Evolutionary conservation across 2,888 invertebrate genomes (phyloP), one percentile per base, ranked within the genome.

Genomic region (Drosophila algonquin): DNA sequence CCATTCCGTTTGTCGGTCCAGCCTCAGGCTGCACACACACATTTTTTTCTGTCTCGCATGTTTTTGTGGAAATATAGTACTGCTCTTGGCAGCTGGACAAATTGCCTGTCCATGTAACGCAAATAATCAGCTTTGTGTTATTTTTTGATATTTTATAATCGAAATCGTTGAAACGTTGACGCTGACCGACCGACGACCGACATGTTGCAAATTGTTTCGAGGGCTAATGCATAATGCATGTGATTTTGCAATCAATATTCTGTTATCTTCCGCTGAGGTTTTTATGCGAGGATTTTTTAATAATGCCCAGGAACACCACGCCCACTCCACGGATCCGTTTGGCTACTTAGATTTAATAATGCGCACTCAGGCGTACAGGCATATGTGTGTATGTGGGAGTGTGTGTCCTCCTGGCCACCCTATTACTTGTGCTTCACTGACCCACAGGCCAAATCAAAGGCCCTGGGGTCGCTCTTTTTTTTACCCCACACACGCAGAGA

Each of bases 361-460:
- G 85, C 77, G 74, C 83, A 76, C 69, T 80, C 55, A 69, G 69
- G 75, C 82, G 77, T 32, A 59, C 24, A 68, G 75, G 53, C 85
- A 60, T 72, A 52, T 73, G 55, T n/a, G 30, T 30, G 30, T 30
- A 7, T 27, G 27, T 27, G 27, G 24, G 46, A 51, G 21, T 35
- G 55, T 30, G 35, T 54, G 62, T 58, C 64, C 52, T 52, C 65
- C 60, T 30, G 18, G 67, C 57, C 83, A 70, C 58, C 74, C 77
- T 61, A 77, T 77, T 75, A 77, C 68, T 74, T 73, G 73, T 74
- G 88, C 88, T 82, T 82, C 69, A 78, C 76, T 85, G 86, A 86
- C 87, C 88, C 70, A 60, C 24, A 64, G 79, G 81, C 79, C 67
- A 83, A 88, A 83, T 88, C 87, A 88, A 86, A 80, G 81, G 72